phyloP scores from a whole-genome alignment of 2,888 invertebrate species.

The Dorcus parallelipipedus region DNA sequence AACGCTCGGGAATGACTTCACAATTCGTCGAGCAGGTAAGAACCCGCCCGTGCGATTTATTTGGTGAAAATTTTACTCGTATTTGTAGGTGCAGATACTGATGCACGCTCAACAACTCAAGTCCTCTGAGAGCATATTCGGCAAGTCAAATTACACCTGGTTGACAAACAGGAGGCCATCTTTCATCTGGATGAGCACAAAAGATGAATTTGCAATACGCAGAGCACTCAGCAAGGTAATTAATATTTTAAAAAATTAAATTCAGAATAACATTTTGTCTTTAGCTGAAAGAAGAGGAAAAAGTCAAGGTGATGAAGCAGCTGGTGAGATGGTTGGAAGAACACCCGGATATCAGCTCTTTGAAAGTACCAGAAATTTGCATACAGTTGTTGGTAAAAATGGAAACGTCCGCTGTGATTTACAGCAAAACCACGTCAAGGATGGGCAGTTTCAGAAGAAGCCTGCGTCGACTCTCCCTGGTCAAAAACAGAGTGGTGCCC shows the following conservation, averaged over 20 bases:
- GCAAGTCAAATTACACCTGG: conserved; percentile 39
- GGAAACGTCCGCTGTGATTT: conserved; percentile 29
- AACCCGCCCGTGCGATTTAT: not conserved
- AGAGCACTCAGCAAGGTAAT: conserved; percentile 36
- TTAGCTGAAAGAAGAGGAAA: conserved; percentile 37
- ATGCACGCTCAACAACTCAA: conserved; percentile 41
- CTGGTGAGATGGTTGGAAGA: conserved; percentile 36
- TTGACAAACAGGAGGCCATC: conserved; percentile 34
- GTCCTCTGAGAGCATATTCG: conserved; percentile 29
- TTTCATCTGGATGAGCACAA: conserved; percentile 34
- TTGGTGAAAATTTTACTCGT: too few species aligned
- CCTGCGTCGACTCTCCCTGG: conserved; percentile 32
- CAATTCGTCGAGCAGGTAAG: conserved; percentile 15
- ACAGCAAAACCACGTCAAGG: conserved; percentile 30
- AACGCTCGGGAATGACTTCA: not conserved
- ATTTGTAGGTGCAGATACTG: conserved; percentile 35
- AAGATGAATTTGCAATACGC: conserved; percentile 37
- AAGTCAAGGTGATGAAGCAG: conserved; percentile 36
- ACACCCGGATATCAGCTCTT: conserved; percentile 31
- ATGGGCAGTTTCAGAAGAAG: conserved; percentile 37
- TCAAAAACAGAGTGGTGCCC: conserved; percentile 25
- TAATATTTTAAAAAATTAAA: not conserved
- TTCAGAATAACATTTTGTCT: conserved; percentile 13
- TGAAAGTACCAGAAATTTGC: conserved; percentile 38
- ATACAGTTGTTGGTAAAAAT: conserved; percentile 31